phyloP scores from a whole-genome alignment of 2,797 vertebrate genomes.

The Eurystomus glaucurus region DNA sequence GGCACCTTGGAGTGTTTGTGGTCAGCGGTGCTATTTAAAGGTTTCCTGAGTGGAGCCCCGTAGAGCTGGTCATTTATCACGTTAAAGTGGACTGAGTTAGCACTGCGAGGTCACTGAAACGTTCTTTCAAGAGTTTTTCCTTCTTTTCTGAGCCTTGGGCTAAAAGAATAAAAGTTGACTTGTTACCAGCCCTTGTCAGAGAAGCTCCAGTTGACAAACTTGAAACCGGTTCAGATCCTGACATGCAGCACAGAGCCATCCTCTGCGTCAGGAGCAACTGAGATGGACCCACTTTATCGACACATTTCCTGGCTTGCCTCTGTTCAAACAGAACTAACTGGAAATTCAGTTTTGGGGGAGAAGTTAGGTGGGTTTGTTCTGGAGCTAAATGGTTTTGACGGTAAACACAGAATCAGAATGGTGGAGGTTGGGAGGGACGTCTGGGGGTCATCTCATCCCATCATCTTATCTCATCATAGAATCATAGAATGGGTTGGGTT shows the following conservation, averaged over 20 bases:
- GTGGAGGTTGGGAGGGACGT: no score
- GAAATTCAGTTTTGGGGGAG: neutral
- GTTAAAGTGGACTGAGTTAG: conserved; percentile 25
- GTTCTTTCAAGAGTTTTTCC: conserved; percentile 6
- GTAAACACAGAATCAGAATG: neutral
- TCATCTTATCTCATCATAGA: no score
- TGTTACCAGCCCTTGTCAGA: neutral
- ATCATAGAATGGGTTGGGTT: no score
- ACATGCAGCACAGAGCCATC: neutral
- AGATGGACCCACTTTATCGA: conserved; percentile 21
- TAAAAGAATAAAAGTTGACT: conserved; percentile 2
- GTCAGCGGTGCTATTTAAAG: conserved; percentile 50
- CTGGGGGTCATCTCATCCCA: no score
- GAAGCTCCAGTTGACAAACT: neutral
- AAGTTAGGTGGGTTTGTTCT: neutral
- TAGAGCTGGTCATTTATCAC: conserved; percentile 13
- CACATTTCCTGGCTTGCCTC: neutral
- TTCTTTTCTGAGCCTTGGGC: neutral
- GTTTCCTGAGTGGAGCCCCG: neutral
- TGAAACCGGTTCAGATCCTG: neutral
- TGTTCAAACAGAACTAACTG: neutral
- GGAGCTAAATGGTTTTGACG: neutral
- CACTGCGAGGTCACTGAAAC: conserved; percentile 38
- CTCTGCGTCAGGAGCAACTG: neutral
- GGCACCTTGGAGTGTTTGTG: conserved; percentile 46